These are phyloP conservation scores for Bombus terrestris DNA, from an alignment of 1,140 invertebrate species.

Conservation along the genomic window DNA sequence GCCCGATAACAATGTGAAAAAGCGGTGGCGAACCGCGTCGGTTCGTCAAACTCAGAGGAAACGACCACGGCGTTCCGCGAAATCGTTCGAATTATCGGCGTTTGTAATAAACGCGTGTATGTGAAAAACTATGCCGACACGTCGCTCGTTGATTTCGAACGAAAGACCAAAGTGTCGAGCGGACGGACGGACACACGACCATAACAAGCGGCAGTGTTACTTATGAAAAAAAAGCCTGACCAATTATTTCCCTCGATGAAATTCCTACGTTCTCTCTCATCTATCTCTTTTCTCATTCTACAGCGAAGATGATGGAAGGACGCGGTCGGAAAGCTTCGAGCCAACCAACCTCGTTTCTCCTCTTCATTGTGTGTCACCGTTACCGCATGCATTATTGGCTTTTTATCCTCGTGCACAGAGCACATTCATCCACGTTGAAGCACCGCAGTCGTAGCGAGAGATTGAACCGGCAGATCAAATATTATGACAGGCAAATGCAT, in stretches of 20 bases:
- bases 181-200: no score
- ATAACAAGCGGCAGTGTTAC: no score
- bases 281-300: no score
- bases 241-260: no score
- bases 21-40: conserved; percentile 15
- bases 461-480: conserved; percentile 44
- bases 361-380: background rate
- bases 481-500: conserved; percentile 44
- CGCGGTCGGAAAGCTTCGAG: background rate
- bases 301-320: background rate
- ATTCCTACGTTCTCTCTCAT: no score
- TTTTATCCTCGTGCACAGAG: conserved; percentile 21
- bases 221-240: no score
- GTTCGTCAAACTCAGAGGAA: conserved; percentile 18
- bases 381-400: conserved; percentile 34
- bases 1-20: conserved; percentile 40
- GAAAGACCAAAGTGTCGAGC: no score
- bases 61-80: background rate
- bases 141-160: background rate
- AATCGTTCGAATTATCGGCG: background rate
- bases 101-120: background rate
- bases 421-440: conserved; percentile 11
- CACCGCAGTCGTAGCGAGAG: conserved; percentile 11
- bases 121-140: background rate
- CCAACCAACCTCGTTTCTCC: background rate